Evolutionary conservation across 2,113 vertebrate genomes (phyloP), one percentile per base, ranked within the genome.

Genomic region (Dasyprocta punctata): DNA sequence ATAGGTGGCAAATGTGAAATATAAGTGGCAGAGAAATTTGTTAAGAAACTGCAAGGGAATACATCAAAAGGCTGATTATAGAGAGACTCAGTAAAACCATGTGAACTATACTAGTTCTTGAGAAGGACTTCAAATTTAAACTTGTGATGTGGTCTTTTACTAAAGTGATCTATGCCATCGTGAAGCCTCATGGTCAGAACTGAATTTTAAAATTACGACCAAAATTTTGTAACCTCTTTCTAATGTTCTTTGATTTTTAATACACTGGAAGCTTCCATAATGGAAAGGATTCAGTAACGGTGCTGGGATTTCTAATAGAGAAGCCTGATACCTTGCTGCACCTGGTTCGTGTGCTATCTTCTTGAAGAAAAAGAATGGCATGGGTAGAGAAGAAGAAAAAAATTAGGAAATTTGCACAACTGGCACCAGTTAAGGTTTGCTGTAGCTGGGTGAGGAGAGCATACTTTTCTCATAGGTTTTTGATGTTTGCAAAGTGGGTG

Each of bases 21-120:
- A 38, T 41, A n/a, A 56, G 93, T 61, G 81, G 67, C 67, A 88
- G 89, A 81, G 81, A 87, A 94, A 83, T 49, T 26, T 33, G 65
- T 63, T 83, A 84, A 86, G 54, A 63, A 73, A 28, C 22, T 24
- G 22, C 22, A 54, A 73, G 38, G 22, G 49, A 78, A 75, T n/a
- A 60, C 56, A 47, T 1, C 95, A 85, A 41, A 65, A 83, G 49
- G 58, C 47, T 86, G n/a, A 81, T 65, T 69, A 52, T 2, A 63
- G 33, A 83, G 54, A 20, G 71, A 75, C 61, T 30, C 81, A 60
- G 78, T 73, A 90, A 30, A 89, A 80, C 49, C 44, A 22, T 28
- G 47, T 65, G 63, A 28, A 78, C 60, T 86, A 3, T 69, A 90
- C 26, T 86, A 60, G 60, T 84, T 33, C 65, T 75, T 78, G 7